Conservation (phyloP, 2,797 vertebrate genomes). For the Holocentrus rufus region DNA sequence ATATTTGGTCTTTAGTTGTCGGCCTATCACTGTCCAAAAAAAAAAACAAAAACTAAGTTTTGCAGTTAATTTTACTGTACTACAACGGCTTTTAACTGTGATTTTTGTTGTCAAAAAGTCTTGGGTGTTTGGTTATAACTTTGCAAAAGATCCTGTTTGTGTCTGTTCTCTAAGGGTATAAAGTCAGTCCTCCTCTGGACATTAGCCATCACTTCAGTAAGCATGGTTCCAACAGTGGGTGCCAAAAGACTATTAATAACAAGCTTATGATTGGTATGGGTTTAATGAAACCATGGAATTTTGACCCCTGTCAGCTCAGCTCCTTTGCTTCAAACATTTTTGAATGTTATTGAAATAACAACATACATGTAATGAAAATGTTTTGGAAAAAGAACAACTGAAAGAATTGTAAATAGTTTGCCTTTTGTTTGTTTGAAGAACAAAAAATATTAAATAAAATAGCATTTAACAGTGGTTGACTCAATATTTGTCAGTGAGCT, state of each 20-base stretch:
- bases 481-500: background rate
- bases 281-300: background rate
- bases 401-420: slow-evolving; percentile 83
- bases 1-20: slow-evolving; percentile 15
- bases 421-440: slow-evolving; percentile 83
- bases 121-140: slow-evolving; percentile 25
- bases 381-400: slow-evolving; percentile 73
- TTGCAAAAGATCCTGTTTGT: slow-evolving; percentile 4
- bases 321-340: slow-evolving; percentile 65
- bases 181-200: slow-evolving; percentile 3
- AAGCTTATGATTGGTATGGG: background rate
- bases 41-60: slow-evolving; percentile 12
- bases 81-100: slow-evolving; percentile 57
- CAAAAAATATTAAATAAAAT: slow-evolving; percentile 83
- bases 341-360: slow-evolving; percentile 75
- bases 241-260: background rate
- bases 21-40: slow-evolving; percentile 18
- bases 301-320: slow-evolving; percentile 71
- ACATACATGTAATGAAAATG: slow-evolving; percentile 67
- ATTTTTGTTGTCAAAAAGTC: slow-evolving; percentile 29
- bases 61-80: slow-evolving; percentile 53
- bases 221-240: slow-evolving; percentile 1
- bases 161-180: background rate
- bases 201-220: background rate
- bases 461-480: slow-evolving; percentile 65